Conservation (phyloP, 2,797 vertebrate genomes). For the Pachyuromys duprasi region DNA sequence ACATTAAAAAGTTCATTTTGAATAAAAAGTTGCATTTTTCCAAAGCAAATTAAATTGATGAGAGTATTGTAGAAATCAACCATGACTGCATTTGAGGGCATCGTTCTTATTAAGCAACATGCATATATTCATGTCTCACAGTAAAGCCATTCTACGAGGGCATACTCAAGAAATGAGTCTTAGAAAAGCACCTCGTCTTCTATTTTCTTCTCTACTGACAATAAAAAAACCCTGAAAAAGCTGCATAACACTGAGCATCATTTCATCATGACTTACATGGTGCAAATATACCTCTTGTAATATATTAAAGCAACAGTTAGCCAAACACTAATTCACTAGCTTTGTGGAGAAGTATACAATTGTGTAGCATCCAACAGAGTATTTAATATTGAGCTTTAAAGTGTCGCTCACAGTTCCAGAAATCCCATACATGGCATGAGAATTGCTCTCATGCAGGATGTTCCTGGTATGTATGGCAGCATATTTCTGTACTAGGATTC, state of each 20-base stretch:
- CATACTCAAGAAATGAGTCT: not conserved
- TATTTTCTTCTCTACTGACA: not conserved
- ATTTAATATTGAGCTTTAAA: not conserved
- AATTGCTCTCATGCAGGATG: not conserved
- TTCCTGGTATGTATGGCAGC: not conserved
- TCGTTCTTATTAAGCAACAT: not conserved
- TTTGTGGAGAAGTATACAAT: not conserved
- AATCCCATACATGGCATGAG: not conserved
- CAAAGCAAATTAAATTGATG: not conserved
- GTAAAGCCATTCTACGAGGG: not conserved
- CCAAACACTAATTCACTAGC: not conserved
- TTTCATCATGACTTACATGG: not conserved
- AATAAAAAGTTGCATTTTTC: not conserved
- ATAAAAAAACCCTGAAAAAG: not conserved
- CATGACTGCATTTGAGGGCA: not conserved
- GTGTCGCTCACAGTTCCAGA: not conserved
- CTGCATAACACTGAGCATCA: not conserved
- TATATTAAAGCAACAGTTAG: not conserved
- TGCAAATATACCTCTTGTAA: not conserved
- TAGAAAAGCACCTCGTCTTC: not conserved
- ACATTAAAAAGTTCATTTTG: not conserved
- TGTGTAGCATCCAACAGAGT: not conserved
- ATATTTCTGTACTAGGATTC: not conserved
- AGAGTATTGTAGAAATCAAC: not conserved
- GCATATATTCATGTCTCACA: not conserved